Percentiles rank a stretch among this genome's conserved stretches.
Evolutionary conservation across 2,888 invertebrate genomes (phyloP).

Genomic region (Sicus ferrugineus): DNA sequence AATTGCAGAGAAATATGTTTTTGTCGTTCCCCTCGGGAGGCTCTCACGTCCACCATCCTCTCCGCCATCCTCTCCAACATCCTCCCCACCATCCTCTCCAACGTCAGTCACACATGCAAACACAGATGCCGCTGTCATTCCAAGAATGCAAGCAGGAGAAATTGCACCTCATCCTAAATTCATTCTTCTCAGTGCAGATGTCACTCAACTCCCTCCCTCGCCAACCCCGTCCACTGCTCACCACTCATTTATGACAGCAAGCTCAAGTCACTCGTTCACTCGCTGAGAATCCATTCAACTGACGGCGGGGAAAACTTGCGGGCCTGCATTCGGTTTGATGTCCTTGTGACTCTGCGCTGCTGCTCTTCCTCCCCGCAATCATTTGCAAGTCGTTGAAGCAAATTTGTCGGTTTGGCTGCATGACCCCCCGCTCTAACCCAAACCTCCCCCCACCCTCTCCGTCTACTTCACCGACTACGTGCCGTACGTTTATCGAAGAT

Average conservation of each 20-base stretch:
- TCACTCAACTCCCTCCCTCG: too few relatives aligned
- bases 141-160: too few relatives aligned
- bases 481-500: slow-evolving; percentile 46
- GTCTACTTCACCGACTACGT: slow-evolving; percentile 35
- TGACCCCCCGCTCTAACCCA: not conserved
- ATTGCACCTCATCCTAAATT: not conserved
- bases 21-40: too few relatives aligned
- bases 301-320: not conserved
- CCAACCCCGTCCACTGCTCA: too few relatives aligned
- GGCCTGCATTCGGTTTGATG: not conserved
- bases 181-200: not conserved
- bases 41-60: too few relatives aligned
- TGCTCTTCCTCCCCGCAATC: too few relatives aligned
- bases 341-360: slow-evolving; percentile 11
- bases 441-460: not conserved
- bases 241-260: too few relatives aligned
- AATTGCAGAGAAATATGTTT: too few relatives aligned
- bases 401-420: not conserved
- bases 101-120: too few relatives aligned
- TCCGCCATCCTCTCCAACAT: too few relatives aligned
- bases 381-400: slow-evolving; percentile 11
- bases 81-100: too few relatives aligned
- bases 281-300: not conserved
- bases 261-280: not conserved
- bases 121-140: too few relatives aligned